Conservation (phyloP, 1,140 invertebrate genomes). For the Zaprionus davidi region DNA sequence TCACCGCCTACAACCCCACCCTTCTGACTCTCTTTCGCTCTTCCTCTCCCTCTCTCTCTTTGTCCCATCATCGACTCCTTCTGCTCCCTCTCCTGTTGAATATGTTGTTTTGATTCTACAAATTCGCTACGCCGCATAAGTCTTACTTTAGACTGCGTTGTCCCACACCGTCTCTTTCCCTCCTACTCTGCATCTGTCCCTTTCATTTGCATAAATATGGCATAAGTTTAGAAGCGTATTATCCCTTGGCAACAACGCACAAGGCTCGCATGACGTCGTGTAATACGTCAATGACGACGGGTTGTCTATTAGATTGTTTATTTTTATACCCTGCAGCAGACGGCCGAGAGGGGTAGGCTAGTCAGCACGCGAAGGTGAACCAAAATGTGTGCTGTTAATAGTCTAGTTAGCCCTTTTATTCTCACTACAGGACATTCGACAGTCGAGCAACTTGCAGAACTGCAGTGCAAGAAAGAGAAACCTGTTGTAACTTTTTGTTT, state of each 20-base stretch:
- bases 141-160: conserved; percentile 46
- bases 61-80: neutral
- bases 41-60: neutral
- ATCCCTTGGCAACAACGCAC: conserved; percentile 59
- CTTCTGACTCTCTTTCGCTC: neutral
- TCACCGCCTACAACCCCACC: conserved; percentile 30
- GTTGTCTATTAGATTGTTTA: conserved; percentile 80
- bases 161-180: neutral
- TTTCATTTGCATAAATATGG: conserved; percentile 61
- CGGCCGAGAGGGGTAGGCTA: neutral
- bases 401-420: neutral
- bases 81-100: neutral
- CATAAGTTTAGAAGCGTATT: conserved; percentile 42
- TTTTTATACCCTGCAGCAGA: conserved; percentile 41
- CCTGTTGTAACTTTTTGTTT: too few species aligned
- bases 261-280: conserved; percentile 73
- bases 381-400: too few species aligned
- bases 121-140: conserved; percentile 72
- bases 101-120: conserved; percentile 30
- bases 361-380: neutral
- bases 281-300: conserved; percentile 81
- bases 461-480: too few species aligned
- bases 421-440: neutral
- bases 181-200: neutral
- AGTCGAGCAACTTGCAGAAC: neutral